Percentiles rank a stretch among this genome's conserved stretches.
These are phyloP conservation scores for Scaptodrosophila latifasciaeformis DNA, from an alignment of 2,888 invertebrate genomes.

Conservation along the genomic window DNA sequence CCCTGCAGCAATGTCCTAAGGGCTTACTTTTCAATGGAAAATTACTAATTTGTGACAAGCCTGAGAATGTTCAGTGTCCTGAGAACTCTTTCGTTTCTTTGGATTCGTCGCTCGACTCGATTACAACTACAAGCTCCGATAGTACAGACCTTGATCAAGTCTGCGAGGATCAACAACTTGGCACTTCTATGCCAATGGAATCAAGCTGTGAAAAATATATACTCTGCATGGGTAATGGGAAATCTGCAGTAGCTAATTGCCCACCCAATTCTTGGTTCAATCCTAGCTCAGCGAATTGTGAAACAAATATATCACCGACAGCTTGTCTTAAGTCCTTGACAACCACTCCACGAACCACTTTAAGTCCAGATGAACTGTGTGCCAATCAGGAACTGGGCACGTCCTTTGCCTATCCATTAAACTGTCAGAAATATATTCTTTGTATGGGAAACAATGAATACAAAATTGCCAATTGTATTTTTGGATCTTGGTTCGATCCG, in stretches of 20 bases:
- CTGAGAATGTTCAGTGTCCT: constrained; percentile 36
- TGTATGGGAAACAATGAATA: constrained; percentile 41
- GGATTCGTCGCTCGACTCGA: too few relatives aligned
- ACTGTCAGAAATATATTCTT: constrained; percentile 50
- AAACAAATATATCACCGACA: constrained; percentile 40
- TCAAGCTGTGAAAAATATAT: constrained; percentile 42
- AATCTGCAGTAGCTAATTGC: constrained; percentile 34
- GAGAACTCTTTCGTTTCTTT: too few relatives aligned
- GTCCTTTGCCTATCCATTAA: constrained; percentile 33
- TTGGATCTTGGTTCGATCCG: constrained; percentile 51
- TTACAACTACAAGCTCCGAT: neutral
- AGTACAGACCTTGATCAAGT: constrained; percentile 2
- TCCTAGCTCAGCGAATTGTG: constrained; percentile 46
- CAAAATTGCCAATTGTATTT: constrained; percentile 43
- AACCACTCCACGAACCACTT: too few relatives aligned
- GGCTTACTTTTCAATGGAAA: constrained; percentile 37
- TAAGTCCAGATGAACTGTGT: constrained; percentile 31
- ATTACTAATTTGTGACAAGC: constrained; percentile 44
- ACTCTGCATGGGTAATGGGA: constrained; percentile 41
- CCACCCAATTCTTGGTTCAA: constrained; percentile 50
- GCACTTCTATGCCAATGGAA: constrained; percentile 21
- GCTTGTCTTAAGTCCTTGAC: constrained; percentile 48
- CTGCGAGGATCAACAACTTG: constrained; percentile 12
- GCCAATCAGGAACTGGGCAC: constrained; percentile 25
- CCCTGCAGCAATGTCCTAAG: constrained; percentile 30